These are phyloP conservation scores for Pteropus alecto DNA, from an alignment of 2,113 vertebrate species.

Conservation along the genomic window DNA sequence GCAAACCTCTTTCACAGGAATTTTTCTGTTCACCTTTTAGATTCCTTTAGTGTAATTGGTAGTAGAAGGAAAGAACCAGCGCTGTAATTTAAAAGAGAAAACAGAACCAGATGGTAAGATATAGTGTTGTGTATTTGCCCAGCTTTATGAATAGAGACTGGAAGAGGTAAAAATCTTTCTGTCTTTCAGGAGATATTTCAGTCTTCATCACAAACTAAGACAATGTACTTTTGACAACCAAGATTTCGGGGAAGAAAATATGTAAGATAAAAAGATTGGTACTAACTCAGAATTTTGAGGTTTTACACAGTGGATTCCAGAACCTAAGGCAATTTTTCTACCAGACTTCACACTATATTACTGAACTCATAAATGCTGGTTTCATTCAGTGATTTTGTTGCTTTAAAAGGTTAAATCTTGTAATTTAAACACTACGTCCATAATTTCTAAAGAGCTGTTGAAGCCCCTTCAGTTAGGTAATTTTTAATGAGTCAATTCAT, in stretches of 20 bases:
- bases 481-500: background rate
- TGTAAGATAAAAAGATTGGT: background rate
- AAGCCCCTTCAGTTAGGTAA: background rate
- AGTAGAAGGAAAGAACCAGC: background rate
- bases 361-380: background rate
- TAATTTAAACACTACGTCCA: background rate
- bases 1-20: background rate
- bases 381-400: background rate
- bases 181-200: background rate
- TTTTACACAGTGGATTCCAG: background rate
- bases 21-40: background rate
- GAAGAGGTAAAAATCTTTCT: conserved; percentile 3
- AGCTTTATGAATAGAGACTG: background rate
- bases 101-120: background rate
- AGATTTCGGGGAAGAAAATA: background rate
- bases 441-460: background rate
- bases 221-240: background rate
- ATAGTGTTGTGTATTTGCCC: background rate
- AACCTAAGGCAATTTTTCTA: background rate
- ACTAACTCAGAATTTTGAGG: background rate
- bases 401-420: conserved; percentile 25
- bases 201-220: background rate
- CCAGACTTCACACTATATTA: background rate
- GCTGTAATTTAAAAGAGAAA: background rate
- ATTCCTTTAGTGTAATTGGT: background rate